A percentile compares a stretch with the other conserved stretches of the same genome.
Evolutionary conservation across 2,888 invertebrate species (phyloP).

Genomic region (Temnothorax ravouxi): DNA sequence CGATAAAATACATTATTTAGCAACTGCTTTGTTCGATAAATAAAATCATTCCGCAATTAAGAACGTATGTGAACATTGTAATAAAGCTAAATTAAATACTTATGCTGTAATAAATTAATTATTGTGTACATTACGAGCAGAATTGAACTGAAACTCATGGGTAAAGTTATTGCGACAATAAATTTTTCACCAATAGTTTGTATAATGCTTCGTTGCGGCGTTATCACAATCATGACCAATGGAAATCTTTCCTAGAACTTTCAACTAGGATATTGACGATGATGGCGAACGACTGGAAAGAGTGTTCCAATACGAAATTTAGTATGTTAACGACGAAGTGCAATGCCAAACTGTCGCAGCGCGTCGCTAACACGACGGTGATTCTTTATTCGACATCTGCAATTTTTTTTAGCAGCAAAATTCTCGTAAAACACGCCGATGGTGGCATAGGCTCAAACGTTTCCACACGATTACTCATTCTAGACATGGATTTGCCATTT

Average conservation of each 20-base stretch:
- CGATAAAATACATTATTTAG: background rate
- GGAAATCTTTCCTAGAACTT: slow-evolving; percentile 7
- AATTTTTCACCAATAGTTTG: background rate
- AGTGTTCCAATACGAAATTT: background rate
- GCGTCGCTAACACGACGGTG: background rate
- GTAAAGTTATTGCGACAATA: background rate
- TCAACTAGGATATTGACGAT: slow-evolving; percentile 12
- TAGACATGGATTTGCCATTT: slow-evolving; percentile 28
- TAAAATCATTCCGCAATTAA: background rate
- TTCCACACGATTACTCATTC: background rate
- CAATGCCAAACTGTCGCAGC: slow-evolving; percentile 14
- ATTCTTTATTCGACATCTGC: slow-evolving; percentile 5
- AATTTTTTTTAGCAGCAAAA: background rate
- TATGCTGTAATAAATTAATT: slow-evolving; percentile 15
- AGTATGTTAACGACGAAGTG: background rate
- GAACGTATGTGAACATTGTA: background rate
- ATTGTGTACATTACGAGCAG: background rate
- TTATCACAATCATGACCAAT: background rate
- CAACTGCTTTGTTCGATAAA: background rate
- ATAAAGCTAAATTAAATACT: slow-evolving; percentile 5
- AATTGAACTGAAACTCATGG: background rate
- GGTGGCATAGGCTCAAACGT: background rate
- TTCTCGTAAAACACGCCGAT: background rate
- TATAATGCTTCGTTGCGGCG: background rate
- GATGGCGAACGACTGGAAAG: slow-evolving; percentile 26